These are phyloP conservation scores for Anthoscopus minutus DNA, from an alignment of 2,113 vertebrate species.

Conservation along the genomic window DNA sequence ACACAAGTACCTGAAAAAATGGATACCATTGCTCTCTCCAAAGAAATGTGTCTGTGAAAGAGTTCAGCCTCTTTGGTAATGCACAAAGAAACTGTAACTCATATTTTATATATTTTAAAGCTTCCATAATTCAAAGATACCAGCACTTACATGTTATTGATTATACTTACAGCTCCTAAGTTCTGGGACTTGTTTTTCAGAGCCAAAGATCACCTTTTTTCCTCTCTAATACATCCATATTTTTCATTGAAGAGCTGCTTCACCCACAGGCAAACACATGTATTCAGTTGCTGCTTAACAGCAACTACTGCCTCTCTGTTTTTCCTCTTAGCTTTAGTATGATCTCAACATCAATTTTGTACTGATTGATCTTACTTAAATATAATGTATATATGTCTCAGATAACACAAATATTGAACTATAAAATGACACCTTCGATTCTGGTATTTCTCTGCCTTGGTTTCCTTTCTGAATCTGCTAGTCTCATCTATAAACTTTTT, in stretches of 20 bases:
- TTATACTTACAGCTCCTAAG: background rate
- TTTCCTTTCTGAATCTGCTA: background rate
- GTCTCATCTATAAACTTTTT: background rate
- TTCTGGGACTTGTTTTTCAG: background rate
- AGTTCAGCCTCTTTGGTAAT: background rate
- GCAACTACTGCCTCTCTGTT: background rate
- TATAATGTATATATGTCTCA: background rate
- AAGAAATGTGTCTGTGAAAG: background rate
- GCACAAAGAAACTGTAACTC: background rate
- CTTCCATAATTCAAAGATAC: slow-evolving; percentile 1
- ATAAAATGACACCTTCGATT: background rate
- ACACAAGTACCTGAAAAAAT: background rate
- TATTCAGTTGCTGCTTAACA: background rate
- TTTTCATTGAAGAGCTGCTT: background rate
- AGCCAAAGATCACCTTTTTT: background rate
- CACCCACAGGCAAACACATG: background rate
- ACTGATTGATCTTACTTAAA: background rate
- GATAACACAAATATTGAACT: background rate
- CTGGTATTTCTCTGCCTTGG: background rate
- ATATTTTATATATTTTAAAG: background rate
- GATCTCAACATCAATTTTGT: background rate
- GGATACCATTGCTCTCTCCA: background rate
- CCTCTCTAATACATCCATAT: background rate
- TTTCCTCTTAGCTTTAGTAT: background rate
- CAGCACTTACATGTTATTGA: background rate